Conservation (phyloP, 2,888 invertebrate species). For the Himalopsyche japonica region DNA sequence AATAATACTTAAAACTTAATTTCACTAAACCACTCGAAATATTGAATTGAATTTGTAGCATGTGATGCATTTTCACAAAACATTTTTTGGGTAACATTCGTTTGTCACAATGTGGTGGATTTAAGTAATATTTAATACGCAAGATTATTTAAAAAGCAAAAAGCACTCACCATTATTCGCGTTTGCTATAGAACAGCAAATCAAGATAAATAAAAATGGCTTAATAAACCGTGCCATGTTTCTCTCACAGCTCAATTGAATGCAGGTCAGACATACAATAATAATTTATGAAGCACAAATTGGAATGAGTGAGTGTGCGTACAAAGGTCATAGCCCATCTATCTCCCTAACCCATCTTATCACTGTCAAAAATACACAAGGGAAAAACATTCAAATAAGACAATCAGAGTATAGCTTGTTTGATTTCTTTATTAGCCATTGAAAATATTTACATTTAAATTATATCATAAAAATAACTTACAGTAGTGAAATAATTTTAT, state of each 20-base stretch:
- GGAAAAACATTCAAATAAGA: conserved; percentile 4
- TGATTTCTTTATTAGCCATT: background rate
- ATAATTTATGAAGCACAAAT: background rate
- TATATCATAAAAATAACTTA: background rate
- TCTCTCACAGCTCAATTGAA: conserved; percentile 23
- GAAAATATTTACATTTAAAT: background rate
- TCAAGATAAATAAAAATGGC: conserved; percentile 2
- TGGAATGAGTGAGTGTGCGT: background rate
- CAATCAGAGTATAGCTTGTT: background rate
- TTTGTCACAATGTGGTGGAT: background rate
- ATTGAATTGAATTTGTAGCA: no score
- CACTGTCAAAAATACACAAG: conserved; percentile 1
- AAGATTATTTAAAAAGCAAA: background rate
- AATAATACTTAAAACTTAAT: no score
- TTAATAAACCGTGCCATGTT: conserved; percentile 15
- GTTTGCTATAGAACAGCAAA: conserved; percentile 6
- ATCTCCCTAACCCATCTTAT: conserved; percentile 19
- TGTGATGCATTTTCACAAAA: no score
- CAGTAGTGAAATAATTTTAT: background rate
- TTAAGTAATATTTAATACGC: background rate
- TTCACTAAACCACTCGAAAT: no score
- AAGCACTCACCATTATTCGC: conserved; percentile 15
- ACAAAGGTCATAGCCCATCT: background rate
- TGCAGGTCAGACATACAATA: conserved; percentile 15
- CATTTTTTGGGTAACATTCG: no score